These are phyloP conservation scores for Phoxinus dragarum DNA, from an alignment of 2,797 vertebrate genomes.

Conservation along the genomic window DNA sequence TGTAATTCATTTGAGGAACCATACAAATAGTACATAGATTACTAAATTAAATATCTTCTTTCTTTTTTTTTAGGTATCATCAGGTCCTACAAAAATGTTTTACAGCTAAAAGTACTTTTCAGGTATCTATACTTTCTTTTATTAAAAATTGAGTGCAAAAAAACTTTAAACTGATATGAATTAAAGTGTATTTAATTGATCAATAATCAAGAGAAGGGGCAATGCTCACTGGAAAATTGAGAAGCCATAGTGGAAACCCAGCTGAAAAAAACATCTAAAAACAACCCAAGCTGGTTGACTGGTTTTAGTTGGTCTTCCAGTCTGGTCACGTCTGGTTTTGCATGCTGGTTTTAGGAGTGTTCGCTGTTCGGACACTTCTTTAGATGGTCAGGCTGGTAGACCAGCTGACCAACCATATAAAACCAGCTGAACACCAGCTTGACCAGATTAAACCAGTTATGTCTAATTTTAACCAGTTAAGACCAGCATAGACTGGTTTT, in stretches of 20 bases:
- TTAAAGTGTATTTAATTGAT: background rate
- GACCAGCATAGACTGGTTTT: background rate
- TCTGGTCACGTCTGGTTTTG: background rate
- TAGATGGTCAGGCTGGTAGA: background rate
- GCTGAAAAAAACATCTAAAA: no score
- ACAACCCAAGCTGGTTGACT: background rate
- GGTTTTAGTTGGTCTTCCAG: background rate
- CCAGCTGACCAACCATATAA: background rate
- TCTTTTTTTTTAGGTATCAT: background rate
- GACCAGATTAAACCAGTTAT: background rate
- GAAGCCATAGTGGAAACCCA: background rate
- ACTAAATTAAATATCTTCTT: background rate
- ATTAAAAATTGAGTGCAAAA: background rate
- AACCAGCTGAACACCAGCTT: background rate
- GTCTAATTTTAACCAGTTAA: background rate
- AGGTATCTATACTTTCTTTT: background rate
- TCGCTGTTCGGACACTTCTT: background rate
- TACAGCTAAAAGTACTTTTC: background rate
- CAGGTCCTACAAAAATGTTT: background rate
- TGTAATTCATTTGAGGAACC: background rate
- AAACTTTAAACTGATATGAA: no score
- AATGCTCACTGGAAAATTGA: background rate
- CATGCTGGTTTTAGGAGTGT: no score
- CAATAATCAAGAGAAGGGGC: background rate
- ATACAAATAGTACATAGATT: background rate